A percentile compares a stretch with the other conserved stretches of the same genome.
phyloP scores from a whole-genome alignment of 1,140 invertebrate species.

The Tetramorium simillimum region DNA sequence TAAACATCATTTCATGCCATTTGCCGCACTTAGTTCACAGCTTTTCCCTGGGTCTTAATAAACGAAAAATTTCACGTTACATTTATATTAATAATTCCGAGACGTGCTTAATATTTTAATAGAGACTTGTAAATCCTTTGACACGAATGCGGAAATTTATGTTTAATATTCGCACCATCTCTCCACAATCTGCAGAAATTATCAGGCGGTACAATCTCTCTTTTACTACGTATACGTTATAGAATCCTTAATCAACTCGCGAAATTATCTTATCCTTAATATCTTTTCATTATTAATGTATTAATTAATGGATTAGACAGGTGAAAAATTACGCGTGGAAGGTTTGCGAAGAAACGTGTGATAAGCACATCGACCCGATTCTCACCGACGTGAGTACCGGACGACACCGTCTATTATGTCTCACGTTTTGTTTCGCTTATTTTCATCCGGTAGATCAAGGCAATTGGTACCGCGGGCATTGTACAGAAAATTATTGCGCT shows the following conservation, averaged over 20 bases:
- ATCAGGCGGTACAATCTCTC: background rate
- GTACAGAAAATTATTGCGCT: conserved; percentile 55
- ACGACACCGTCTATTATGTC: conserved; percentile 53
- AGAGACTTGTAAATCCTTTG: background rate
- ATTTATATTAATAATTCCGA: background rate
- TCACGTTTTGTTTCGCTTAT: conserved; percentile 57
- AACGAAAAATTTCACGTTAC: background rate
- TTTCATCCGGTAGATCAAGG: conserved; percentile 59
- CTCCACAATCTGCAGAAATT: background rate
- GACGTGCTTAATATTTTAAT: background rate
- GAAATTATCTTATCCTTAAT: conserved; percentile 12
- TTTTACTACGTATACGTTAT: background rate
- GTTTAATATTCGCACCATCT: background rate
- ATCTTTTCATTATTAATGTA: conserved; percentile 44
- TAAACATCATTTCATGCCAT: background rate
- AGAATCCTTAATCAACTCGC: background rate
- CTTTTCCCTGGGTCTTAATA: background rate
- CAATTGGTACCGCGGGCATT: conserved; percentile 60
- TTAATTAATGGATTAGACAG: conserved; percentile 48
- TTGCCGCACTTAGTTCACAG: background rate
- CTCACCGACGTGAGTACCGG: conserved; percentile 54
- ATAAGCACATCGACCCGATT: conserved; percentile 57
- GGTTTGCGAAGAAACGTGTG: conserved; percentile 38
- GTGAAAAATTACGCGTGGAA: conserved; percentile 31
- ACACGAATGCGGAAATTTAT: background rate